Evolutionary conservation across 2,797 vertebrate species (phyloP), one percentile per base, ranked within the genome.

Genomic region (Typhlichthys subterraneus): DNA sequence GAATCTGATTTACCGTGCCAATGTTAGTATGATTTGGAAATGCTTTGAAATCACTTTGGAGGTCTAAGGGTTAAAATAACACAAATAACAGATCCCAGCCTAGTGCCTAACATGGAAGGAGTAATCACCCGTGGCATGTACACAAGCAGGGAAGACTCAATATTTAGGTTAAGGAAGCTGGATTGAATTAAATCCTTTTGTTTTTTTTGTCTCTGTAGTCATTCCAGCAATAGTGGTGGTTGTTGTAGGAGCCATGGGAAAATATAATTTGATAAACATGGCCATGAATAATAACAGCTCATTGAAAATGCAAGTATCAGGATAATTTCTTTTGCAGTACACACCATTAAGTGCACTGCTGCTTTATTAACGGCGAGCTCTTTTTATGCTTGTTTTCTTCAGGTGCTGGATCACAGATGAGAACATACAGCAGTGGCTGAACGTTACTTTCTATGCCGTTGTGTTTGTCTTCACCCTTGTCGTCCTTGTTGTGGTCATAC

Each of bases 381-480:
- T 14, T 23, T 67, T 53, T 5, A 9, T 63, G n/a, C 33, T 17
- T 2, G 0, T 55, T 3, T 5, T 31, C 62, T 66, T 14, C 62
- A 90, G 89, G 83, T 91, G 89, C 70, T 92, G 87, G 88, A 87
- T 83, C 48, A 31, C 60, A 10, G 67, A 86, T 15, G 2, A 1
- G 46, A 38, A 5, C 0, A 3, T 89, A 57, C 82, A 77, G 52
- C 79, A 79, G 17, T 65, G 69, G 5, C 72, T 89, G 19, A 89
- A 88, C 61, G 17, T 87, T 0, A 64, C 78, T 31, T 90, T 84
- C 57, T 88, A 87, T 0, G 65, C 55, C 1, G 0, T 81, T 0
- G 81, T 90, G n/a, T 90, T 89, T 57, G 0, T 82, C 12, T 88
- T 88, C 19, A 86, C 76, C 9, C 0, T 73, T 0, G 14, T 1